phyloP scores from a whole-genome alignment of 2,113 vertebrate genomes.

The Potamarius usumacintae region DNA sequence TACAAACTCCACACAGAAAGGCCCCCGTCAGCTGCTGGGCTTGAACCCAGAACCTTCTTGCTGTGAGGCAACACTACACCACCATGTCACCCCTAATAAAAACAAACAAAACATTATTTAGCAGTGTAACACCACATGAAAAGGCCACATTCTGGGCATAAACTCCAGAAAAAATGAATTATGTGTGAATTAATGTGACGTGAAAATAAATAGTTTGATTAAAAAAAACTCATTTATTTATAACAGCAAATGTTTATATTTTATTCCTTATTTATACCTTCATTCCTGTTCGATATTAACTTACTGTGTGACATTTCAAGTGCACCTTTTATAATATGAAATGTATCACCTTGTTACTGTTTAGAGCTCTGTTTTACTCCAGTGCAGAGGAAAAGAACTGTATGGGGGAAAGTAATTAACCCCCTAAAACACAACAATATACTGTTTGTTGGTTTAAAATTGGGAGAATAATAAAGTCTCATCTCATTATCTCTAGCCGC shows the following conservation, averaged over 20 bases:
- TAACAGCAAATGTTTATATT: background rate
- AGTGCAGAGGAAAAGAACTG: background rate
- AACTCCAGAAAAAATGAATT: background rate
- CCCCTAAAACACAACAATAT: background rate
- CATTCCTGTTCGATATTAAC: background rate
- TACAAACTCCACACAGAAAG: too few species aligned
- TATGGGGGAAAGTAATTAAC: background rate
- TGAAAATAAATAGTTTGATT: background rate
- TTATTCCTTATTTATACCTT: background rate
- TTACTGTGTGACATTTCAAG: background rate
- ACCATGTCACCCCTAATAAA: too few species aligned
- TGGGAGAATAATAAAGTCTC: background rate
- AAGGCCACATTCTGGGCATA: background rate
- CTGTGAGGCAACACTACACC: too few species aligned
- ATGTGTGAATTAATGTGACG: background rate
- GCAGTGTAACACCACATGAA: background rate
- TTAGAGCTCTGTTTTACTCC: background rate
- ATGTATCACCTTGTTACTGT: background rate
- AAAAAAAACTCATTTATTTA: background rate
- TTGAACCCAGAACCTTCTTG: too few species aligned
- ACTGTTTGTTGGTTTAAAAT: background rate
- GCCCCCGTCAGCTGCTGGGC: too few species aligned
- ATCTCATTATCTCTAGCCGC: too few species aligned
- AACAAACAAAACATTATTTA: background rate
- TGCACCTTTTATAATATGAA: background rate